Conservation (phyloP, 2,113 vertebrate genomes). For the Mormoops blainvillei region DNA sequence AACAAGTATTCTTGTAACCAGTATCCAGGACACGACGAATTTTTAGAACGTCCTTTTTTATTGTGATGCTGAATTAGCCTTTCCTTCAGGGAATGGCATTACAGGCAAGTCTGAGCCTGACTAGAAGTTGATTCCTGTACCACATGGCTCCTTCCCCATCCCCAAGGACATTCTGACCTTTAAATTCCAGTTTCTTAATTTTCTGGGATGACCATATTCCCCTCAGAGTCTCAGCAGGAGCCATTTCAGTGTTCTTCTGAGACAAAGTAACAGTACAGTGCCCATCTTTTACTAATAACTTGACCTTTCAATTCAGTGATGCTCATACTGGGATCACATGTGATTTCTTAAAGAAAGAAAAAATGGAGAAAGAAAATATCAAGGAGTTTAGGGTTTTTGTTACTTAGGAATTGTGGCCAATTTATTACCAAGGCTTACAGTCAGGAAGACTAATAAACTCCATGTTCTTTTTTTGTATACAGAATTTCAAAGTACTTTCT, state of each 20-base stretch:
- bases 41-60: neutral
- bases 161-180: slow-evolving; percentile 18
- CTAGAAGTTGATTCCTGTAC: neutral
- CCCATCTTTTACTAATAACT: slow-evolving; percentile 19
- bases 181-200: neutral
- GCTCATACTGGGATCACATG: neutral
- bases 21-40: neutral
- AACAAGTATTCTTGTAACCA: neutral
- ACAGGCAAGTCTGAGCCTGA: neutral
- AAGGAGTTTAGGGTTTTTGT: neutral
- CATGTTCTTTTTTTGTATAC: neutral
- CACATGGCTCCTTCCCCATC: neutral
- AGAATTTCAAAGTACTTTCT: neutral
- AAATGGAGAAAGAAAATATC: neutral
- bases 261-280: slow-evolving; percentile 27
- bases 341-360: neutral
- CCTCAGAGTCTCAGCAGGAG: neutral
- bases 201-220: neutral
- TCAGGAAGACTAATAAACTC: neutral
- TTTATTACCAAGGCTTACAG: neutral
- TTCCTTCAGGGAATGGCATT: neutral
- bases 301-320: slow-evolving; percentile 43
- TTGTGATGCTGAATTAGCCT: neutral
- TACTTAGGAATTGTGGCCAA: neutral
- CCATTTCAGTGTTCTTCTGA: slow-evolving; percentile 13